A percentile compares a stretch with the other conserved stretches of the same genome.
phyloP scores from a whole-genome alignment of 2,888 invertebrate genomes.

The Drosophila mimetica region DNA sequence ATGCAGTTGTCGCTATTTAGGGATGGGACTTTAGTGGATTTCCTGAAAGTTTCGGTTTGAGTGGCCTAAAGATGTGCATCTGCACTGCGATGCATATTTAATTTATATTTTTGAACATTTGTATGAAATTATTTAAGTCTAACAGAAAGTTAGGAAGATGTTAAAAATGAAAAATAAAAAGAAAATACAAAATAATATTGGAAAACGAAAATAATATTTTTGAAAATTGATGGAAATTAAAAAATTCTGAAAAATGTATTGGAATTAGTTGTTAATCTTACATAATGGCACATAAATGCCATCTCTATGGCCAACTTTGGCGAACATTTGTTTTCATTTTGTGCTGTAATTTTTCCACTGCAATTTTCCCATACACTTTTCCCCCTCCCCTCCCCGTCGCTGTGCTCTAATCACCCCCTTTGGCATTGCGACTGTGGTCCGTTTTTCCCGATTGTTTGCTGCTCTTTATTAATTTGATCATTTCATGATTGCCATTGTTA shows the following conservation, averaged over 20 bases:
- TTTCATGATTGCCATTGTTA: slow-evolving; percentile 66
- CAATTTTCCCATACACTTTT: slow-evolving; percentile 67
- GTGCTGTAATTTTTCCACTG: slow-evolving; percentile 55
- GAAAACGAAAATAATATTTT: too few species aligned
- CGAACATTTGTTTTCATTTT: slow-evolving; percentile 59
- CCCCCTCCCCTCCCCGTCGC: slow-evolving; percentile 1
- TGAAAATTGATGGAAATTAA: not conserved
- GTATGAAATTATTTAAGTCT: not conserved
- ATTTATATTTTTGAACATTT: not conserved
- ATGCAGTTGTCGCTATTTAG: slow-evolving; percentile 18
- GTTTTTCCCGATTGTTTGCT: slow-evolving; percentile 46
- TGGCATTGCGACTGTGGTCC: slow-evolving; percentile 31
- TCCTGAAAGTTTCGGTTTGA: not conserved
- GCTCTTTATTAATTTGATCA: slow-evolving; percentile 79
- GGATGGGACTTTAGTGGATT: slow-evolving; percentile 7
- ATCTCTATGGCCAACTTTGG: slow-evolving; percentile 15
- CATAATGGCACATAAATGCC: not conserved
- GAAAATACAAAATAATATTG: too few species aligned
- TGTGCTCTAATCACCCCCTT: slow-evolving; percentile 48
- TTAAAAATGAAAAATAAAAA: too few species aligned
- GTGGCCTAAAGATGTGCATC: not conserved
- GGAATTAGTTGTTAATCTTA: not conserved
- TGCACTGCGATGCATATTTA: too few species aligned
- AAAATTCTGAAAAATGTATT: too few species aligned
- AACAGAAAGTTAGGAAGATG: too few species aligned